A percentile compares a stretch with the other conserved stretches of the same genome.
Conservation (phyloP, 2,797 vertebrate species). For the Lepilemur ruficaudatus region DNA sequence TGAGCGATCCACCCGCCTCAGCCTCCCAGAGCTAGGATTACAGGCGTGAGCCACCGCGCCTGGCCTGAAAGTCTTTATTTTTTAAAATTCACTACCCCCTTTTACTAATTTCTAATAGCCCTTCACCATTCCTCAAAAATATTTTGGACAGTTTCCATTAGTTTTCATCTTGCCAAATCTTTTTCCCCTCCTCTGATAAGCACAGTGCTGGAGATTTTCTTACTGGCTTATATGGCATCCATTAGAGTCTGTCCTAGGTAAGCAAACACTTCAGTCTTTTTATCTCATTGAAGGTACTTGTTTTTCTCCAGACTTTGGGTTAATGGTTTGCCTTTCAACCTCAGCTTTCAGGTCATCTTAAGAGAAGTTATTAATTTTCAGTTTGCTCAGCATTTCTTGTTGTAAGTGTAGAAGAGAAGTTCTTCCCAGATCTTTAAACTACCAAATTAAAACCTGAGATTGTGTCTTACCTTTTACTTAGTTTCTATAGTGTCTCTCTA, state of each 20-base stretch:
- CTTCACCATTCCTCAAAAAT: neutral
- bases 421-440: neutral
- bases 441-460: neutral
- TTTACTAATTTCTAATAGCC: neutral
- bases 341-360: neutral
- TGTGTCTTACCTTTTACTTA: neutral
- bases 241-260: neutral
- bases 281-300: neutral
- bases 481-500: neutral
- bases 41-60: too few species aligned
- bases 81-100: neutral
- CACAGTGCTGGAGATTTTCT: neutral
- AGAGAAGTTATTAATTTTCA: neutral
- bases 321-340: neutral
- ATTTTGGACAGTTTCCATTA: neutral
- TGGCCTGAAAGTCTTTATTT: neutral
- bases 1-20: too few species aligned
- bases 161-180: neutral
- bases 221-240: neutral
- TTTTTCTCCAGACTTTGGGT: neutral
- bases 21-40: too few species aligned
- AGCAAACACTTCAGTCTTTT: neutral
- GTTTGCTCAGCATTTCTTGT: neutral
- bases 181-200: neutral
- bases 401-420: neutral